Evolutionary conservation across 2,888 invertebrate genomes (phyloP).

Genomic region (Orthosia gothica): DNA sequence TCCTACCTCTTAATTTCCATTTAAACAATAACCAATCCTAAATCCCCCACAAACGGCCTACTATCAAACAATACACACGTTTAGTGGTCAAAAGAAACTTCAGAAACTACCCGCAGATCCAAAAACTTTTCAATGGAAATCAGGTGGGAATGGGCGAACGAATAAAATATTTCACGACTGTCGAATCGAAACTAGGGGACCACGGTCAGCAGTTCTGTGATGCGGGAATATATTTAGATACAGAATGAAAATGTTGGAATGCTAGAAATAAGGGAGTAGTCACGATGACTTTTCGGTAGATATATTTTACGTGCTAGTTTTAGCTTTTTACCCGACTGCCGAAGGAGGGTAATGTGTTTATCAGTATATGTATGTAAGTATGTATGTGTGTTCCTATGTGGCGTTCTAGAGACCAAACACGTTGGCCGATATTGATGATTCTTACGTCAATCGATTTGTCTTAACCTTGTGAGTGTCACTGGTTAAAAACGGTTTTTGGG

Average conservation of each 20-base stretch:
- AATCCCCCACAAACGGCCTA: constrained; percentile 23
- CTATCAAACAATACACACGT: constrained; percentile 48
- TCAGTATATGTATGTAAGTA: no score
- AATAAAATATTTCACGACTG: constrained; percentile 61
- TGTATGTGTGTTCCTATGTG: no score
- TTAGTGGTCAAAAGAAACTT: constrained; percentile 49
- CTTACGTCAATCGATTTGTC: no score
- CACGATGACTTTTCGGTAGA: accelerated
- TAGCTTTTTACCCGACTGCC: no score
- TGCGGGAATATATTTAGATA: constrained; percentile 50
- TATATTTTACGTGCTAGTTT: background rate
- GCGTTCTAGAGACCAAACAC: no score
- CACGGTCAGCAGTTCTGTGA: constrained; percentile 54
- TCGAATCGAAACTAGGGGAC: constrained; percentile 38
- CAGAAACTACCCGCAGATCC: constrained; percentile 14
- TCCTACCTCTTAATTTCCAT: background rate
- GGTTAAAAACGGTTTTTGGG: no score
- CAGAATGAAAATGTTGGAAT: constrained; percentile 33
- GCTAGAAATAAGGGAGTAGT: background rate
- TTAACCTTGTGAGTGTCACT: no score
- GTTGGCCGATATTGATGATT: no score
- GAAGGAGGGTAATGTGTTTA: no score
- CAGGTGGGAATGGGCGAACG: constrained; percentile 46
- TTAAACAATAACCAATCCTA: constrained; percentile 20
- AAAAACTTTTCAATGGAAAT: constrained; percentile 62